phyloP scores from a whole-genome alignment of 92 coral and sea anemone species.

The Paragorgia papillata region DNA sequence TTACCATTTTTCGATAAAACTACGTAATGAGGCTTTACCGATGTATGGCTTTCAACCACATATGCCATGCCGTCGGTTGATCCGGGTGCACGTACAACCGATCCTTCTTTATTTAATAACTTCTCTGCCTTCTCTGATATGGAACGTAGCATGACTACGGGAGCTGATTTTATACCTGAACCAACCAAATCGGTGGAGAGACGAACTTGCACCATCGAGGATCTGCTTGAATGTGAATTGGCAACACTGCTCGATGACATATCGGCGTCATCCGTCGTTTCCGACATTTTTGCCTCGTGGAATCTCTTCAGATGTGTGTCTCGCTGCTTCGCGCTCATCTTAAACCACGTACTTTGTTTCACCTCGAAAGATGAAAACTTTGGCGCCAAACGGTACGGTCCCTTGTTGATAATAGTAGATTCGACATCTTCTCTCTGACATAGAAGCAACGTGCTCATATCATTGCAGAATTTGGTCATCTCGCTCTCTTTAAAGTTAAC shows the following conservation, averaged over 20 bases:
- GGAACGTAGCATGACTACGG: neutral
- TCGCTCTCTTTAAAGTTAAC: constrained; percentile 46
- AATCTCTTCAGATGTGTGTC: constrained; percentile 50
- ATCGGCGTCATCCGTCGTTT: neutral
- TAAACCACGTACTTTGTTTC: constrained; percentile 48
- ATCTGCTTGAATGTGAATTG: neutral
- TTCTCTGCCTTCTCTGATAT: constrained; percentile 28
- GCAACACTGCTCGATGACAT: neutral
- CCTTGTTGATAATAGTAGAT: constrained; percentile 55
- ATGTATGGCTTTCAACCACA: constrained; percentile 46
- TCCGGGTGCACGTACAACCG: constrained; percentile 54
- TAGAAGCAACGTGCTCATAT: constrained; percentile 49
- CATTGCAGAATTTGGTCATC: constrained; percentile 49
- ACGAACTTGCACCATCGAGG: neutral
- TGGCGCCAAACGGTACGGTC: constrained; percentile 45
- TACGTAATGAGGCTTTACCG: constrained; percentile 50
- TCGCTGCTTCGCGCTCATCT: constrained; percentile 49
- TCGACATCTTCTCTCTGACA: constrained; percentile 53
- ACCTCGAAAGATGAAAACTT: constrained; percentile 19
- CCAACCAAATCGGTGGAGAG: constrained; percentile 1
- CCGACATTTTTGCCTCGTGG: constrained; percentile 12
- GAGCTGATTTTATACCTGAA: constrained; percentile 8
- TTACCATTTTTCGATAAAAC: constrained; percentile 39
- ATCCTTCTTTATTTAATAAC: constrained; percentile 39
- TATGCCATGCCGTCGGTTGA: constrained; percentile 7